Evolutionary conservation across 2,113 vertebrate species (phyloP), one percentile per base, ranked within the genome.

Genomic region (Micromys minutus): DNA sequence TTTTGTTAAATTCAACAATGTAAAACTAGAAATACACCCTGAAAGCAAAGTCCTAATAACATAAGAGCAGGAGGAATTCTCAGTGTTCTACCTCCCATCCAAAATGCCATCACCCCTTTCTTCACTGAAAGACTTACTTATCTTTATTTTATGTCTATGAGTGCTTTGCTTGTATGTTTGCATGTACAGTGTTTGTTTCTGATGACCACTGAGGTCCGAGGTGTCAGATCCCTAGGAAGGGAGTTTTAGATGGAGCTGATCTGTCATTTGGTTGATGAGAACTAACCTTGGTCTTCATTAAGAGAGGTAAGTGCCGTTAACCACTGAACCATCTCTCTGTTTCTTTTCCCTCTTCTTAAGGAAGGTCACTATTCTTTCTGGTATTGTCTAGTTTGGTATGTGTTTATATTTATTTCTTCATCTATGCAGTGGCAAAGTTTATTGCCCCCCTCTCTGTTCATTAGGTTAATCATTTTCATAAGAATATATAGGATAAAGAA

Each of bases 81-180:
- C 19, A 52, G 26, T 45, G 39, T 63, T 47, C 7, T 1, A 1
- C 0, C 1, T n/a, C 5, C 2, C 0, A 74, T 4, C 57, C 52
- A n/a, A 5, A 57, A 19, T 55, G 21, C n/a, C 52, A n/a, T 57
- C 5, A 7, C 19, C 19, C 21, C 22, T 26, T 24, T n/a, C 34
- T 13, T 55, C 34, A 57, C n/a, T 10, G 1, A 1, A 80, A 26
- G 11, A 7, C n/a, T 79, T 55, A 55, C n/a, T 7, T n/a, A 57
- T 24, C n/a, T 57, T 80, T n/a, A 7, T 24, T 80, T 55, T 7
- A n/a, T 55, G 19, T n/a, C 77, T 3, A 24, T 80, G 13, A 13
- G 2, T 80, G 21, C 57, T 80, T 13, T 80, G 16, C 21, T 22
- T n/a, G 34, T 5, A 57, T 55, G 34, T n/a, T 57, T 77, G 36